A percentile compares a stretch with the other conserved stretches of the same genome.
These are phyloP conservation scores for Diadophis punctatus DNA, from an alignment of 2,113 vertebrate species.

Conservation along the genomic window DNA sequence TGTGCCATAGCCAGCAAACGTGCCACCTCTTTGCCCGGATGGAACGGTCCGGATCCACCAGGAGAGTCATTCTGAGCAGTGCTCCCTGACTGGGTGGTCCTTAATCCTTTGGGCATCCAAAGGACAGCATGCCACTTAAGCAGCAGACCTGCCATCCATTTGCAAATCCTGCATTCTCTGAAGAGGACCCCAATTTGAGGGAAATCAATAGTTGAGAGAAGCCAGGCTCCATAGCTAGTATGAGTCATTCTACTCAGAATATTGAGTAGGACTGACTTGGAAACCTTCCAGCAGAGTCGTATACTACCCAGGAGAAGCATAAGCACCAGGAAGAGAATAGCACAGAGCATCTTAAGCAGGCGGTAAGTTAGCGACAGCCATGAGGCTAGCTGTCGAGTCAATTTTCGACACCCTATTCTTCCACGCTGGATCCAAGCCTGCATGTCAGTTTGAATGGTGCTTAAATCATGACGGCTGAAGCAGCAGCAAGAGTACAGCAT, in stretches of 20 bases:
- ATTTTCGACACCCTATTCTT: constrained; percentile 37
- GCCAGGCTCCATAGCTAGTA: constrained; percentile 29
- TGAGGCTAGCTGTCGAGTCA: constrained; percentile 56
- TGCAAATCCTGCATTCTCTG: constrained; percentile 69
- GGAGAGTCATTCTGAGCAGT: constrained; percentile 59
- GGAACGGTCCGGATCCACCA: constrained; percentile 45
- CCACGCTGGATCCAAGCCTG: constrained; percentile 58
- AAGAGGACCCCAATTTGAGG: constrained; percentile 63
- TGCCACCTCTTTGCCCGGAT: constrained; percentile 79
- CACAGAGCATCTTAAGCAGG: constrained; percentile 67
- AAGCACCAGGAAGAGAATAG: constrained; percentile 68
- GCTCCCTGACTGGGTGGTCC: constrained; percentile 39
- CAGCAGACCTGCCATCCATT: constrained; percentile 50
- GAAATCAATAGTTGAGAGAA: constrained; percentile 40
- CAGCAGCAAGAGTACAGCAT: constrained; percentile 74
- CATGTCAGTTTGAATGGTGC: constrained; percentile 66
- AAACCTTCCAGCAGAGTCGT: constrained; percentile 64
- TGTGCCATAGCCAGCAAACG: constrained; percentile 82
- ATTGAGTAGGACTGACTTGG: constrained; percentile 40
- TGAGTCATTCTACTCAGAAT: constrained; percentile 59
- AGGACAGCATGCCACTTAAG: constrained; percentile 35
- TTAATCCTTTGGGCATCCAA: constrained; percentile 48
- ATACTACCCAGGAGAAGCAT: constrained; percentile 64
- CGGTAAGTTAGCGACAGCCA: constrained; percentile 51
- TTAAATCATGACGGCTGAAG: constrained; percentile 68